Evolutionary conservation across 37 sponge, comb jelly and placozoan genomes (phyloP), one percentile per base, ranked within the genome.

Genomic region (Dysidea cf. avara): DNA sequence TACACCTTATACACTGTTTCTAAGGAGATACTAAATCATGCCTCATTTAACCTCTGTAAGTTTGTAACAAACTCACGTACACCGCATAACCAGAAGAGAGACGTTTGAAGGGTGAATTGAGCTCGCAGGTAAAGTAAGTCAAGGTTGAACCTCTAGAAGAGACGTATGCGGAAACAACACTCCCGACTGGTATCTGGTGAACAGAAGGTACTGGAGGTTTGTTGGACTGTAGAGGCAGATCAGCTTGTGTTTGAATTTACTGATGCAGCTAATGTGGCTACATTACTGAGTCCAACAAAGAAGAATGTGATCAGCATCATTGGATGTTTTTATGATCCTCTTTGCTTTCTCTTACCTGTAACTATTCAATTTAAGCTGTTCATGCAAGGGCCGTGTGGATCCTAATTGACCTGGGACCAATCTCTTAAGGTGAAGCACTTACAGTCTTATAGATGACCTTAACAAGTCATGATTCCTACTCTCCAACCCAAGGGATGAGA

Each of bases 131-230:
- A n/a, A n/a, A n/a, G n/a, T n/a, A n/a, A n/a, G n/a, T n/a, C n/a
- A n/a, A n/a, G n/a, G n/a, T n/a, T n/a, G n/a, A n/a, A n/a, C n/a
- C n/a, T n/a, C n/a, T n/a, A n/a, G 73, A 72, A 38, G 39, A 57
- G 32, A 54, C 79, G 6, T 78, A 58, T 54, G 14, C 79, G 46
- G 26, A 56, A 32, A 25, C 50, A 6, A 68, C 69, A 55, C 60
- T 78, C 4, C 49, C 60, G 13, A 4, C 58, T 32, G 26, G 9
- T 2, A 1, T 1, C 2, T 14, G 77, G 36, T 20, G 77, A 78
- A 20, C 59, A 68, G 30, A 69, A 61, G 35, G 80, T 69, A 29
- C 71, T 79, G 13, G 80, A 61, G 2, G 61, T 79, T 2, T 18
- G 20, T 6, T 69, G 71, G 71, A 69, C 46, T 24, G 11, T 39